These are phyloP conservation scores for Mastomys natalensis DNA, from an alignment of 2,113 vertebrate species.

Conservation along the genomic window DNA sequence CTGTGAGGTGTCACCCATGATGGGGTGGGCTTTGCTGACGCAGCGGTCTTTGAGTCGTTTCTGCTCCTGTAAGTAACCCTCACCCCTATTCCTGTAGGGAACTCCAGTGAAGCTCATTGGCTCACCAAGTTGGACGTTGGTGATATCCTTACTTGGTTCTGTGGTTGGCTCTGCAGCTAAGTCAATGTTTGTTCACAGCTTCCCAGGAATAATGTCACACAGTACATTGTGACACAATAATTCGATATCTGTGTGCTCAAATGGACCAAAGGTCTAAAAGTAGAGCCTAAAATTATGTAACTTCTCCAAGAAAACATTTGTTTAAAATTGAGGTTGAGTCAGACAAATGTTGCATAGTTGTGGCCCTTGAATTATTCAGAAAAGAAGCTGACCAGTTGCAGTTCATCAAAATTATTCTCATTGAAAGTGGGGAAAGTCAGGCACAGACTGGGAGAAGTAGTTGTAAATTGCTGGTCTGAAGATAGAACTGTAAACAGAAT, in stretches of 20 bases:
- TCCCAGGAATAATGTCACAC: neutral
- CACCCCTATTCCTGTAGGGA: neutral
- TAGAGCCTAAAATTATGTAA: neutral
- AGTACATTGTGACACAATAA: neutral
- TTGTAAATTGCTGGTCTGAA: neutral
- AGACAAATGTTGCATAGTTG: too few relatives aligned
- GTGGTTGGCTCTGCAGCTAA: neutral
- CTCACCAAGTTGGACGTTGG: neutral
- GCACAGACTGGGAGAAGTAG: neutral
- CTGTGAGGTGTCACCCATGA: neutral
- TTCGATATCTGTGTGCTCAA: neutral
- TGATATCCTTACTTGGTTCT: neutral
- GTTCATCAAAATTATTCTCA: neutral
- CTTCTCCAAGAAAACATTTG: neutral
- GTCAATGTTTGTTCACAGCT: neutral
- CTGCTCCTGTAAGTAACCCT: neutral
- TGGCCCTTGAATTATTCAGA: neutral
- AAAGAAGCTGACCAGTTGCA: neutral
- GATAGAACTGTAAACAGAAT: neutral
- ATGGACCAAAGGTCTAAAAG: neutral
- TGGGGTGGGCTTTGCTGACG: neutral
- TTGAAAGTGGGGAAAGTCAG: neutral
- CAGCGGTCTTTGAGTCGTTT: neutral
- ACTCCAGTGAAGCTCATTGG: neutral
- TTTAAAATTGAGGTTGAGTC: neutral